Evolutionary conservation across 2,888 invertebrate species (phyloP).

Genomic region (Cyclophora punctaria): DNA sequence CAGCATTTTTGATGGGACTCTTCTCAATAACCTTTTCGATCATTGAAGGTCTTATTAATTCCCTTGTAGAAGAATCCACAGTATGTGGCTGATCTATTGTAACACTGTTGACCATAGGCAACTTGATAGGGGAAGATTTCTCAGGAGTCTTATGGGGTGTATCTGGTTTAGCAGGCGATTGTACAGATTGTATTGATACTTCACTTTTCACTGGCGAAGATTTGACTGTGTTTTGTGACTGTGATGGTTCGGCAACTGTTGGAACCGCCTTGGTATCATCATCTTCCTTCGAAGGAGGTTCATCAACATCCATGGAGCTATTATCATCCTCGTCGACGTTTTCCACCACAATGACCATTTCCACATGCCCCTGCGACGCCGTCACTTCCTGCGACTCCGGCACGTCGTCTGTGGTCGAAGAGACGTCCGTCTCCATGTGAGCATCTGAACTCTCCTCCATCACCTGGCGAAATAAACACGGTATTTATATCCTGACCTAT

Average conservation of each 20-base stretch:
- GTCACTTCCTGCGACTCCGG: conserved; percentile 44
- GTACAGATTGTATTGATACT: too few relatives aligned
- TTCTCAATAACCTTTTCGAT: conserved; percentile 6
- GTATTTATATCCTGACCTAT: conserved; percentile 44
- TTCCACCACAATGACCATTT: conserved; percentile 55
- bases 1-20: too few relatives aligned
- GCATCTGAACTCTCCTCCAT: conserved; percentile 59
- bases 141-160: conserved; percentile 1
- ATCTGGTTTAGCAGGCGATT: neutral
- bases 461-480: conserved; percentile 40
- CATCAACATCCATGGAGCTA: conserved; percentile 18
- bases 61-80: conserved; percentile 31
- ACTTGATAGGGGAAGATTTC: too few relatives aligned
- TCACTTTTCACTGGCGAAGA: too few relatives aligned
- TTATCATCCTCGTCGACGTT: conserved; percentile 40
- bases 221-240: too few relatives aligned
- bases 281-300: conserved; percentile 6
- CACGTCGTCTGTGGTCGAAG: conserved; percentile 54
- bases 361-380: conserved; percentile 44
- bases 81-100: conserved; percentile 16
- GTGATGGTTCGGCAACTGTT: too few relatives aligned
- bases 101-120: too few relatives aligned
- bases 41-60: too few relatives aligned
- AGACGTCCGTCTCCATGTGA: conserved; percentile 62
- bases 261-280: neutral